phyloP scores from a whole-genome alignment of 1,140 invertebrate genomes.

The Whitmania pigra region DNA sequence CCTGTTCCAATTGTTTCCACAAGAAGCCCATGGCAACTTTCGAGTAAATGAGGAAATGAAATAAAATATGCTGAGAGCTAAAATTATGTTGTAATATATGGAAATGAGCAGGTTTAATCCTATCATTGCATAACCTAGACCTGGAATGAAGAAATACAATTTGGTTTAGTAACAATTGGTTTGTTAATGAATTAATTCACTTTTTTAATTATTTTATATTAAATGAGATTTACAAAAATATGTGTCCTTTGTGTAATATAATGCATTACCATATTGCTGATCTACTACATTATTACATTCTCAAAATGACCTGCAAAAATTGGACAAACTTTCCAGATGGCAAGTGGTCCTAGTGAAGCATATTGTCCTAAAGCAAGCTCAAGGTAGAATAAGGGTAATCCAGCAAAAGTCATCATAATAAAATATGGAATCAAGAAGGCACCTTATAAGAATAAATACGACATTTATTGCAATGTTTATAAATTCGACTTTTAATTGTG shows the following conservation, averaged over 20 bases:
- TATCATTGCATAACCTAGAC: slow-evolving; percentile 24
- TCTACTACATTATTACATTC: not conserved
- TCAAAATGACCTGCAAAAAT: slow-evolving; percentile 75
- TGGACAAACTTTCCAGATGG: slow-evolving; percentile 73
- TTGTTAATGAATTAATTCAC: not conserved
- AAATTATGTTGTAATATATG: slow-evolving; percentile 84
- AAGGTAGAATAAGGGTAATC: slow-evolving; percentile 45
- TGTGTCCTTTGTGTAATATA: not conserved
- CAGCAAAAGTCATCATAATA: slow-evolving; percentile 40
- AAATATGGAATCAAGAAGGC: slow-evolving; percentile 43
- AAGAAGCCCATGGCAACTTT: slow-evolving; percentile 62
- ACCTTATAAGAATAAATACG: slow-evolving; percentile 27
- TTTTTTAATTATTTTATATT: not conserved
- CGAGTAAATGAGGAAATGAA: slow-evolving; percentile 45
- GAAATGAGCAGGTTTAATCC: slow-evolving; percentile 12
- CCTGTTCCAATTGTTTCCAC: slow-evolving; percentile 23
- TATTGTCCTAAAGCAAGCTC: slow-evolving; percentile 45
- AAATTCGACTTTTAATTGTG: too few species aligned
- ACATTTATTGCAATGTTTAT: too few species aligned
- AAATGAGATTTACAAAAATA: not conserved
- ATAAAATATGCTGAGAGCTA: slow-evolving; percentile 87
- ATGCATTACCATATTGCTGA: not conserved
- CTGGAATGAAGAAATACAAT: slow-evolving; percentile 36
- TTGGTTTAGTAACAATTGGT: not conserved
- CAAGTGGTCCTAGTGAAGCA: slow-evolving; percentile 40